Conservation (phyloP, 2,113 vertebrate genomes). For the Elgaria multicarinata region DNA sequence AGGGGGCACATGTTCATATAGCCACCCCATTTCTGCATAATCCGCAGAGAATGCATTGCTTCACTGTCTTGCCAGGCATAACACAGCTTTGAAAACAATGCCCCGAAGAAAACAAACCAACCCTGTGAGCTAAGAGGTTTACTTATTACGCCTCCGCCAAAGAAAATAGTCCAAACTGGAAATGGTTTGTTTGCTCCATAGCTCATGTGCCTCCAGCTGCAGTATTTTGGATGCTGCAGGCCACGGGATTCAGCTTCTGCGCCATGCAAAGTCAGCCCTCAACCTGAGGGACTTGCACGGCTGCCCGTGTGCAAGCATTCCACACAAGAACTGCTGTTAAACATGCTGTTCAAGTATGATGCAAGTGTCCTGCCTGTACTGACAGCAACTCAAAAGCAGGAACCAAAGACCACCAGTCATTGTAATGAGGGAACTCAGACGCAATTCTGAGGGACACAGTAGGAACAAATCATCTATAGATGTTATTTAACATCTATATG, state of each 20-base stretch:
- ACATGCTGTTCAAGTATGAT: too few species aligned
- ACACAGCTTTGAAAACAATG: slow-evolving; percentile 66
- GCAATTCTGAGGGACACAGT: neutral
- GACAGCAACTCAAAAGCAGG: neutral
- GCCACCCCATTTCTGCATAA: neutral
- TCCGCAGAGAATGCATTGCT: neutral
- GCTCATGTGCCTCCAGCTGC: slow-evolving; percentile 68
- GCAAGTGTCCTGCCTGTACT: neutral
- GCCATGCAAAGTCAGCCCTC: neutral
- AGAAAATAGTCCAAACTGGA: slow-evolving; percentile 62
- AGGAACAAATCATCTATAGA: neutral
- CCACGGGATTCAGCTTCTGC: neutral
- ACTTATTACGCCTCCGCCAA: slow-evolving; percentile 35
- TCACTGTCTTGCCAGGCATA: slow-evolving; percentile 24
- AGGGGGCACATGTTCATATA: fast-evolving
- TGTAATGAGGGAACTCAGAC: neutral
- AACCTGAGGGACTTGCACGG: fast-evolving
- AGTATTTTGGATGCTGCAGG: neutral
- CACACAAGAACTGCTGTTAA: neutral
- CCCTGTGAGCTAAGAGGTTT: slow-evolving; percentile 49
- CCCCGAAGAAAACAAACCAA: slow-evolving; percentile 50
- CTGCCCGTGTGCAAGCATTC: fast-evolving
- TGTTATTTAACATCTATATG: too few species aligned
- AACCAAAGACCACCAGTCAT: neutral
- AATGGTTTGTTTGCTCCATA: slow-evolving; percentile 53